Conservation (phyloP, 1,140 invertebrate species). For the Cotesia vestalis region DNA sequence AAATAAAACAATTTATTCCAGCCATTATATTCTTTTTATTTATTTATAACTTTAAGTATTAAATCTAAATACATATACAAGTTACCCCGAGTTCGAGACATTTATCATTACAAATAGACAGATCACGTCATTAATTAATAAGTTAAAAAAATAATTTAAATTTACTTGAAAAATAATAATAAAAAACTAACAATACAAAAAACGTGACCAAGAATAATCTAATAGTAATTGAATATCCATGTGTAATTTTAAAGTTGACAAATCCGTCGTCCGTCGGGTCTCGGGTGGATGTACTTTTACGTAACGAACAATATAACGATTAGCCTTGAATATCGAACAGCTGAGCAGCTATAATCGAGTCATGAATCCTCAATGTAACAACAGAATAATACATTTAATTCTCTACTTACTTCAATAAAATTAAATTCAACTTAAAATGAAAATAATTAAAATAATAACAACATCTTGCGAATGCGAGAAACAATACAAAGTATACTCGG, state of each 20-base stretch:
- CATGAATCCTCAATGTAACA: conserved; percentile 26
- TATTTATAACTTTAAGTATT: conserved; percentile 5
- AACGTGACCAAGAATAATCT: not conserved
- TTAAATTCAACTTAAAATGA: no score
- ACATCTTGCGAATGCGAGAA: no score
- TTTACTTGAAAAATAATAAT: not conserved
- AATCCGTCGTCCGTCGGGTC: not conserved
- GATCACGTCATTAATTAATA: not conserved
- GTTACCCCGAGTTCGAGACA: conserved; percentile 8
- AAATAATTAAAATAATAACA: no score
- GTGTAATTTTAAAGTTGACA: not conserved
- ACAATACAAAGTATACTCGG: no score
- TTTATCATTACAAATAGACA: not conserved
- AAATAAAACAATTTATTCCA: conserved; percentile 37
- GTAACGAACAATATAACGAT: conserved; percentile 35
- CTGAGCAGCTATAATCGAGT: conserved; percentile 29
- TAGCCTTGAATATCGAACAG: conserved; percentile 34
- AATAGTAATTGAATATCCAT: not conserved
- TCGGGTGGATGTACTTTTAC: conserved; percentile 36
- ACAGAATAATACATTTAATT: conserved; percentile 11
- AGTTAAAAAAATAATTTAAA: not conserved
- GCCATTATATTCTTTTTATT: conserved; percentile 50
- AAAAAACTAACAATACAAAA: not conserved
- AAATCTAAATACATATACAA: conserved; percentile 18
- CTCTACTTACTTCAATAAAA: not conserved